Evolutionary conservation across 2,797 vertebrate species (phyloP), one percentile per base, ranked within the genome.

Genomic region (Poeciliopsis turneri): DNA sequence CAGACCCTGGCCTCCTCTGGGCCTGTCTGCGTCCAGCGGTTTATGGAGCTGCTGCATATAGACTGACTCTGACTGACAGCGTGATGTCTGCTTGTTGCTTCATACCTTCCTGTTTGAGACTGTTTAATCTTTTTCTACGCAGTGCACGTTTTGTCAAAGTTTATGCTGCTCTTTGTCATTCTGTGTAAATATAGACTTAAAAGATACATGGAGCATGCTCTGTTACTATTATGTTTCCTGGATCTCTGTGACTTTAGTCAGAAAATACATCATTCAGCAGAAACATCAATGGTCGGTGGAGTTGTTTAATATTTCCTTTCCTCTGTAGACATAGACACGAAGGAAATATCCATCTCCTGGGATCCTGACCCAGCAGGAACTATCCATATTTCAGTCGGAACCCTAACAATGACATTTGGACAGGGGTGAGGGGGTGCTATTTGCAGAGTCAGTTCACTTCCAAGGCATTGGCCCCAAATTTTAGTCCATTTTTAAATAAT

Each of bases 401-500:
- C 86, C 90, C 79, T 93, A 93, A 97, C 95, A 96, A 96, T 94
- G 91, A 95, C 90, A 88, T 94, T 92, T 88, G 87, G 93, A 95
- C 77, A 74, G 70, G 85, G 88, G 81, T 68, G 51, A 74, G 77
- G 71, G 86, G 87, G 73, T 85, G 86, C 92, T 96, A 96, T 97
- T 96, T 97, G 96, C 95, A 94, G 95, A 84, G 59, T 64, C 53
- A 69, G 89, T 94, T 96, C 95, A 94, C 94, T 92, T 93, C 94
- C 91, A 88, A 94, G 92, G 90, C 87, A 89, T 87, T 88, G 82
- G 91, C 87, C 93, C 92, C 94, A 93, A 94, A 87, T 86, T 92
- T 94, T 88, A 89, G 93, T 92, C 94, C 96, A 96, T 96, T 96
- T 96, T 96, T 97, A 96, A 96, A 97, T 94, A 97, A 96, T 94